Evolutionary conservation across 2,888 invertebrate genomes (phyloP), one percentile per base, ranked within the genome.

Genomic region (Prosopocoilus inquinatus): DNA sequence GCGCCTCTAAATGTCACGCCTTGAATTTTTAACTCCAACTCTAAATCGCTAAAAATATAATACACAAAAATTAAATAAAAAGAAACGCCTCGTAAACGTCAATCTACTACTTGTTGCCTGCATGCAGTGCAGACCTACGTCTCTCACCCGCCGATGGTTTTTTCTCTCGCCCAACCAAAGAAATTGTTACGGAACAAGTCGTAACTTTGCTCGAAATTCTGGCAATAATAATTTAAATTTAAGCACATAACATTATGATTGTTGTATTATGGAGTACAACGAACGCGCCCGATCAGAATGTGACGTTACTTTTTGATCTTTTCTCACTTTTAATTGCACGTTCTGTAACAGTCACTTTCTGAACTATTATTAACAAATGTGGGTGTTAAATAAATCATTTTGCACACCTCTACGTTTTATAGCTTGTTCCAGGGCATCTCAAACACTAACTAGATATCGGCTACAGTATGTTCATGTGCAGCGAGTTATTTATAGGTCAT

Each of bases 1-100:
- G 75, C 74, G 71, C 73, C 71, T 71, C 69, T 75, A 75, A 76
- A 75, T 74, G 76, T 77, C 77, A 75, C 75, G 75, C 72, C 70
- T 72, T 66, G 70, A 68, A 71, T 71, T 72, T 73, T 72, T 70
- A 70, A 64, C 65, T 68, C 68, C 66, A 62, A 64, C 68, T 67
- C 67, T 61, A 66, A 70, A 69, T 68, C 67, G 69, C 70, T 70
- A 69, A 73, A 71, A 72, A 70, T 70, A 71, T 67, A 71, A 73
- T 69, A 68, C 65, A 69, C 69, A 66, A 70, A 70, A 69, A 62
- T 69, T 70, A 66, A 73, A 70, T 67, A 73, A 72, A 69, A 70
- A 69, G 67, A 69, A 69, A 64, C 57, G 52, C 60, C 62, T 70
- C 73, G 70, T 74, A 73, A 74, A 74, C 67, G 74, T 73, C 74